phyloP scores from a whole-genome alignment of 2,113 vertebrate species.

The Sterna hirundo region DNA sequence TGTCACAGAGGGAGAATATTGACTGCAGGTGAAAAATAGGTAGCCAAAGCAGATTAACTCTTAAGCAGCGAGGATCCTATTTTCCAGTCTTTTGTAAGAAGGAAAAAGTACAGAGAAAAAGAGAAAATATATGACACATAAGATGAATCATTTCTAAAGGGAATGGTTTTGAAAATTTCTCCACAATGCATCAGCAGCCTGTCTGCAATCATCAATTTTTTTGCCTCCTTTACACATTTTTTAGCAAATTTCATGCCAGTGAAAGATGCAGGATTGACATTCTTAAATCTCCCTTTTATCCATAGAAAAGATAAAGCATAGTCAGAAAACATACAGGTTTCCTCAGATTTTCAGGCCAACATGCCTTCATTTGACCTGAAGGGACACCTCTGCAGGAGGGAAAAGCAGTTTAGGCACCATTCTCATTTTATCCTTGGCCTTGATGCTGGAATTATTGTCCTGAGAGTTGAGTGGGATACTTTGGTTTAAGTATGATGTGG shows the following conservation, averaged over 20 bases:
- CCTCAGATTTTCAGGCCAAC: neutral
- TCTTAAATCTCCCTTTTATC: constrained; percentile 26
- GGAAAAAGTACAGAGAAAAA: constrained; percentile 8
- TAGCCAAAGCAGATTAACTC: constrained; percentile 53
- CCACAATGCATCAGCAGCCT: neutral
- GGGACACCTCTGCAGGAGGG: neutral
- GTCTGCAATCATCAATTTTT: constrained; percentile 6
- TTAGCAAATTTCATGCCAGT: constrained; percentile 24
- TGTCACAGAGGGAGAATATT: constrained; percentile 22
- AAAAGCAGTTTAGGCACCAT: neutral
- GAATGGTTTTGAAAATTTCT: constrained; percentile 39
- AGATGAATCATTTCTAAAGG: constrained; percentile 43
- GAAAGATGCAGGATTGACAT: constrained; percentile 30
- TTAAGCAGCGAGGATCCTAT: constrained; percentile 36
- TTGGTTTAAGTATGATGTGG: neutral
- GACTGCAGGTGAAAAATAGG: constrained; percentile 46
- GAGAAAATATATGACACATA: neutral
- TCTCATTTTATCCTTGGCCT: constrained; percentile 5
- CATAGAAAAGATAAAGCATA: constrained; percentile 4
- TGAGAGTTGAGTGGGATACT: neutral
- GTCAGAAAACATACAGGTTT: neutral
- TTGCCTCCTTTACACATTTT: constrained; percentile 21
- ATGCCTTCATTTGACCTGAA: neutral
- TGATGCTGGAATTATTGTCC: neutral
- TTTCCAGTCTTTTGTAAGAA: constrained; percentile 41